phyloP scores from a whole-genome alignment of 2,797 vertebrate species.

The Rhyacichthys aspro region DNA sequence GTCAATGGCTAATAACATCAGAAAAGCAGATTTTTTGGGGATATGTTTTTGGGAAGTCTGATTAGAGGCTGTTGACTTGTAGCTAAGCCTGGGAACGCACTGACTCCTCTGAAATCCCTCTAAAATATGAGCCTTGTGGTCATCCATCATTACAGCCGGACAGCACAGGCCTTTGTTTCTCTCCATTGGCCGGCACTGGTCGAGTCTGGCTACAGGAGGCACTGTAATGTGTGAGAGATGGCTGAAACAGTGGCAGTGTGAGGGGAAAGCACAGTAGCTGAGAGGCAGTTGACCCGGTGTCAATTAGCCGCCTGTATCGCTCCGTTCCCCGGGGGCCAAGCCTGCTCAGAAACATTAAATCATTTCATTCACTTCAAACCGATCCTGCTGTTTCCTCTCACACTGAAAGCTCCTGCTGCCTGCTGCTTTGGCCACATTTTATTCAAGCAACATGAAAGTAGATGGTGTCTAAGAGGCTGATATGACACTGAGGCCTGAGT shows the following conservation, averaged over 20 bases:
- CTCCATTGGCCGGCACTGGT: conserved; percentile 37
- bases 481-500: conserved; percentile 11
- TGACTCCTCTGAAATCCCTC: conserved; percentile 72
- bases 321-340: conserved; percentile 73
- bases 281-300: conserved; percentile 79
- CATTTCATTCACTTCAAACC: conserved; percentile 71
- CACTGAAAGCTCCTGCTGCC: conserved; percentile 44
- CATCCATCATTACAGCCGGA: conserved; percentile 72
- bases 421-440: conserved; percentile 37
- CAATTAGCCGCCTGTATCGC: conserved; percentile 73
- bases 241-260: conserved; percentile 53
- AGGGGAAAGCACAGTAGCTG: conserved; percentile 51
- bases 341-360: conserved; percentile 75
- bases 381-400: conserved; percentile 54
- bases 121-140: conserved; percentile 59
- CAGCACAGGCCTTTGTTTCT: conserved; percentile 77
- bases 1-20: conserved; percentile 57
- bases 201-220: conserved; percentile 43
- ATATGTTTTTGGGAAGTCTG: conserved; percentile 15
- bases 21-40: conserved; percentile 32
- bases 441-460: conserved; percentile 33
- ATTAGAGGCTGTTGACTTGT: conserved; percentile 55
- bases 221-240: conserved; percentile 31
- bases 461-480: conserved; percentile 21
- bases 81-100: conserved; percentile 70